Evolutionary conservation across 2,797 vertebrate species (phyloP), one percentile per base, ranked within the genome.

Genomic region (Notolabrus celidotus): DNA sequence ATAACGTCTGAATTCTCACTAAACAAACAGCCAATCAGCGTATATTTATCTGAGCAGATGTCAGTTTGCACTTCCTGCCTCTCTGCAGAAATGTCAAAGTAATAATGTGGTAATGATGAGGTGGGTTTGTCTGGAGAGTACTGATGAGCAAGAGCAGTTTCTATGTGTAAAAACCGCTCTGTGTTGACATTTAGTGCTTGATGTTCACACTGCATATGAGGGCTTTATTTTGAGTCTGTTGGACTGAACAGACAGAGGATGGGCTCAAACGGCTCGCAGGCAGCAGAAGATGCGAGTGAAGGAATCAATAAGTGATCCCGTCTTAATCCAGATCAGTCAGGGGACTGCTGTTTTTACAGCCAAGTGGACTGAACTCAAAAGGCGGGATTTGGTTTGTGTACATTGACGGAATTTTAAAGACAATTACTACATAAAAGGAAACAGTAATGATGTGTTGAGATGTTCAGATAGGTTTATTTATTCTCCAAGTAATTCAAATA

Each of bases 71-170:
- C 45, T 67, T 57, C 42, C 36, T 39, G 53, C 20, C 16, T 59
- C 58, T 74, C 41, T 25, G 62, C 47, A 71, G 74, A 83, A 85
- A 88, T 83, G 76, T 88, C 84, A 82, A 81, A 67, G 67, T 73
- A 79, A 83, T 89, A 76, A 85, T 66, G 46, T 45, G 47, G 23
- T 63, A 65, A 79, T 80, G 71, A 85, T 79, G 67, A 45, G 61
- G 63, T 61, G 52, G 41, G 61, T 60, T 74, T 67, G 56, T 36
- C 58, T 27, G 27, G 8, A 54, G 69, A 27, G 66, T 47, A 66
- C 64, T 27, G 36, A 69, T 61, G 67, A 79, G 67, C 42, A 46
- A 36, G 47, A 45, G 55, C 19, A 31, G 50, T 20, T 67, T 16
- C 71, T 74, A 63, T 64, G 79, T 67, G 77, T 51, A 73, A 72